Conservation (phyloP, 1,140 invertebrate genomes). For the Eubasilissa regina region DNA sequence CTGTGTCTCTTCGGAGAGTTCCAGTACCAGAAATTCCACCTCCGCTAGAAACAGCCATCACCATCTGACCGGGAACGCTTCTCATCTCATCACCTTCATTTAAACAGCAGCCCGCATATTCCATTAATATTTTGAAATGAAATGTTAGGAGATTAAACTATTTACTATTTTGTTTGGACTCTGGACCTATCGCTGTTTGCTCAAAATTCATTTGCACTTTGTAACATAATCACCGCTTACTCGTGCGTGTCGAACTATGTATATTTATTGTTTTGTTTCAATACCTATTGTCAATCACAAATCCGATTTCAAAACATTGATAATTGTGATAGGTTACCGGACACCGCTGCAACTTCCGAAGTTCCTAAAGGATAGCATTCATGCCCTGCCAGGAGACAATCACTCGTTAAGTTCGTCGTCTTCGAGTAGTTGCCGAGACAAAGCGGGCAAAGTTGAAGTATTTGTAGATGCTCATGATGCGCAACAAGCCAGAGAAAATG, state of each 20-base stretch:
- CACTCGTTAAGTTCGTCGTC: conserved; percentile 24
- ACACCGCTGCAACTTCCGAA: conserved; percentile 15
- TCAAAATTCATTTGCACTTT: not conserved
- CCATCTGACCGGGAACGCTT: conserved; percentile 46
- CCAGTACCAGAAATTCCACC: conserved; percentile 45
- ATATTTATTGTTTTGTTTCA: not conserved
- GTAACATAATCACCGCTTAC: conserved; percentile 2
- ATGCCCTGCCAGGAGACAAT: conserved; percentile 12
- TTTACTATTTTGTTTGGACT: not conserved
- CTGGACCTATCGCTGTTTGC: no score
- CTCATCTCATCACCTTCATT: conserved; percentile 24
- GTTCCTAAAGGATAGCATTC: conserved; percentile 6
- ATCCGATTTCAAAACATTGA: conserved; percentile 18
- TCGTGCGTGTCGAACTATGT: not conserved
- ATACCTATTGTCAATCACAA: conserved; percentile 5
- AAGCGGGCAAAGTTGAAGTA: not conserved
- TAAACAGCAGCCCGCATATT: not conserved
- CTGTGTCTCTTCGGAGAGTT: conserved; percentile 48
- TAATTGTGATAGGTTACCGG: conserved; percentile 45
- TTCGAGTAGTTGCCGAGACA: not conserved
- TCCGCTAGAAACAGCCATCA: conserved; percentile 58
- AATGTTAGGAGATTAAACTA: not conserved
- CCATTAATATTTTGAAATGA: not conserved
- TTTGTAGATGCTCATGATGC: conserved; percentile 17
- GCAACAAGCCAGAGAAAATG: not conserved